A percentile compares a stretch with the other conserved stretches of the same genome.
These are phyloP conservation scores for Nothobranchius furzeri DNA, from an alignment of 2,113 vertebrate species.

Conservation along the genomic window DNA sequence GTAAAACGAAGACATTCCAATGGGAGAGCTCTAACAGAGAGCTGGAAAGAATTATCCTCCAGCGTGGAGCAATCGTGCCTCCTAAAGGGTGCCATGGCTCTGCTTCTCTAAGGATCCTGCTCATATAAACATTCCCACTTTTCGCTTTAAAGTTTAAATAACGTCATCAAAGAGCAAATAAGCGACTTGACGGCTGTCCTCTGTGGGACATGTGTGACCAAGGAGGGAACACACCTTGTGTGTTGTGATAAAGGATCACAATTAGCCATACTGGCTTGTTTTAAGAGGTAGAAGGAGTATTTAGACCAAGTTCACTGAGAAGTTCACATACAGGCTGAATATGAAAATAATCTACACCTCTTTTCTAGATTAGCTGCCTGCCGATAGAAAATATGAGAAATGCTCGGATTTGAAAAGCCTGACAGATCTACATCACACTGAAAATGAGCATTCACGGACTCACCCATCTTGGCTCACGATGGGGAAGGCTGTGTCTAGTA, in stretches of 20 bases:
- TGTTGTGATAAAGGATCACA: background rate
- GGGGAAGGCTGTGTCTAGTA: no score
- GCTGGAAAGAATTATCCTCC: constrained; percentile 71
- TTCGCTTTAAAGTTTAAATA: constrained; percentile 46
- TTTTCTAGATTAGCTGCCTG: no score
- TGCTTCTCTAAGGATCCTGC: constrained; percentile 15
- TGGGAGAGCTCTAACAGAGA: constrained; percentile 43
- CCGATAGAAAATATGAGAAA: no score
- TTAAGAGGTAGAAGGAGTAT: constrained; percentile 3
- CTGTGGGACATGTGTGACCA: constrained; percentile 37
- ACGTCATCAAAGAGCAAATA: constrained; percentile 24
- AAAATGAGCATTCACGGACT: no score
- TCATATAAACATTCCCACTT: constrained; percentile 44
- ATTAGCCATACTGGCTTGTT: background rate
- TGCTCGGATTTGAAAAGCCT: no score
- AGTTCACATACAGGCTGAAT: no score
- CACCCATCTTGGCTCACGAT: no score
- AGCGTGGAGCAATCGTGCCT: constrained; percentile 32
- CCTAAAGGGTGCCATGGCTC: constrained; percentile 27
- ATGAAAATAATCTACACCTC: no score
- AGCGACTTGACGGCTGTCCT: constrained; percentile 34
- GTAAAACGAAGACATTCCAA: constrained; percentile 55
- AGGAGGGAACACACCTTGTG: background rate
- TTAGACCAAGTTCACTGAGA: no score
- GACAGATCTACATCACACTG: no score